A percentile compares a stretch with the other conserved stretches of the same genome.
Conservation (phyloP, 2,888 invertebrate genomes). For the Ochropleura plecta region DNA sequence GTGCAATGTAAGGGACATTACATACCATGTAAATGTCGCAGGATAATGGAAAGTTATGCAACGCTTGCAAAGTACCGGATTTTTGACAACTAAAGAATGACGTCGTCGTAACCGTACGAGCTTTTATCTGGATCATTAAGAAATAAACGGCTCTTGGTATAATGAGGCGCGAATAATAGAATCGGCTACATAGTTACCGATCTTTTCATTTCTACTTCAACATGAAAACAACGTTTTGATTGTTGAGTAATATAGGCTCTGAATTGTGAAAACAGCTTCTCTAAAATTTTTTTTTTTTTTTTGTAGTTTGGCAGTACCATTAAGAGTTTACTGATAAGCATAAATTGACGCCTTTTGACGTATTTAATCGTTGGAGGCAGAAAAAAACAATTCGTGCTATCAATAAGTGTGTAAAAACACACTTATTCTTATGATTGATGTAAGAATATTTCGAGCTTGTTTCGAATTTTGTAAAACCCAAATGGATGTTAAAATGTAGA, state of each 20-base stretch:
- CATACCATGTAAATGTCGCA: background rate
- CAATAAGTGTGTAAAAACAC: conserved; percentile 2
- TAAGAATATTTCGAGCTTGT: background rate
- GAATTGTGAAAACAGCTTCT: background rate
- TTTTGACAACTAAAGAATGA: background rate
- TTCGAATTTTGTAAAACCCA: conserved; percentile 16
- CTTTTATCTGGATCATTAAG: background rate
- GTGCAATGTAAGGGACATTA: background rate
- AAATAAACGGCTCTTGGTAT: background rate
- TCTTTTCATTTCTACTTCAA: background rate
- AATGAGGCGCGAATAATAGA: background rate
- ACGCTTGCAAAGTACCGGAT: background rate
- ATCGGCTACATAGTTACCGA: background rate
- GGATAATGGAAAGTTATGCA: background rate
- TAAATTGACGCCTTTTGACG: background rate
- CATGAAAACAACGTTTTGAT: background rate
- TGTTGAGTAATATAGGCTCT: background rate
- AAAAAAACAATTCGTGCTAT: background rate
- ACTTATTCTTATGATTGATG: background rate
- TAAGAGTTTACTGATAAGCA: background rate
- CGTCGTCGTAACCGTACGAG: background rate
- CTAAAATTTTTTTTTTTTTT: background rate
- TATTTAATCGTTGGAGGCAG: background rate
- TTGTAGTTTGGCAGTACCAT: conserved; percentile 4
- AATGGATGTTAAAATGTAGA: conserved; percentile 31